Base-by-base conservation (phyloP, 1,140 invertebrate species). In the Aphelenchoides avenae region DNA sequence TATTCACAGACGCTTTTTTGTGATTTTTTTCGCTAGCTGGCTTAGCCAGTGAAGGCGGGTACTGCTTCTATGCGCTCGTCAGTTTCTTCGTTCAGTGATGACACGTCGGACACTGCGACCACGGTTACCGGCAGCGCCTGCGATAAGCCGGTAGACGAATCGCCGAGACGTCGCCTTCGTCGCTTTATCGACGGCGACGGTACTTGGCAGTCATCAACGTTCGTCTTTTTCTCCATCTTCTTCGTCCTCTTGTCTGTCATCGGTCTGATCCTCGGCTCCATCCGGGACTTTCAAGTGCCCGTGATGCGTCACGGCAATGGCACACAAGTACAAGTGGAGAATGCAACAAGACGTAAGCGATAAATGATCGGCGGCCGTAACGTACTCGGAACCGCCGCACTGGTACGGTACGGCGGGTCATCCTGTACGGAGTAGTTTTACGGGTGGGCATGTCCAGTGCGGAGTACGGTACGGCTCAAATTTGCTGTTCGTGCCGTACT, bases 161-260 rank as follows among this genome's bases (percentile, higher is more conserved):
- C 37, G 5, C 9, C 61, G 27, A 26, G 66, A 11, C 15, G 48
- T 26, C 31, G 42, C 20, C n/a, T 66, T 5, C 46, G 65, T 47
- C 18, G 20, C 18, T 70, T 70, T 29, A 47, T 26, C 36, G 66
- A 68, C 39, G 64, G 64, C n/a, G 50, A 49, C 37, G 40, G 52
- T 1, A 62, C 49, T 13, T 26, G 61, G 15, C 36, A 33, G 26
- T 70, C 67, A 5, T 65, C 54, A 6, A 29, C 60, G 5, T 68
- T 68, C 52, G 57, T 57, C 6, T 63, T 63, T 43, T 42, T 59
- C 11, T 48, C 40, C 20, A 68, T 68, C 26, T 33, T 52, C 26
- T 69, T 69, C 41, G 66, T 69, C 1, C 48, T 69, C 7, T 61
- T 70, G 31, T 70, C 67, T 29, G 66, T 69, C 22, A 56, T 64